Evolutionary conservation across 2,888 invertebrate genomes (phyloP).

Genomic region (Tetragonula carbonaria): DNA sequence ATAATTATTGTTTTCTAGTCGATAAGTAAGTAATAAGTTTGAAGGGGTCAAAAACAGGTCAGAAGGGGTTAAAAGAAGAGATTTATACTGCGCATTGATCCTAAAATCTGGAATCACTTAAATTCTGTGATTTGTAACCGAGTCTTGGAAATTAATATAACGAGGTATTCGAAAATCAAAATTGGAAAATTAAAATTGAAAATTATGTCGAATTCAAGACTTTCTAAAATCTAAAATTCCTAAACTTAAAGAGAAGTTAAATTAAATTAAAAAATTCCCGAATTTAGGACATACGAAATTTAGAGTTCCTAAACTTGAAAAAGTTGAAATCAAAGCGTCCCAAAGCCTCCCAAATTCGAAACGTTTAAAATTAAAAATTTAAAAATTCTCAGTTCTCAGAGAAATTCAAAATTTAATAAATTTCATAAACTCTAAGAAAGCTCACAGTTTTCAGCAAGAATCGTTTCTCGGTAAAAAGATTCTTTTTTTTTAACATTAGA

Average conservation of each 20-base stretch:
- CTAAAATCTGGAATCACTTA: background rate
- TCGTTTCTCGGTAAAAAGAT: background rate
- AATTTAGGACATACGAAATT: background rate
- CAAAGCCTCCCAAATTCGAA: no score
- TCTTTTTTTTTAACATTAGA: no score
- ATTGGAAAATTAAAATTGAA: no score
- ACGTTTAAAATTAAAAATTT: background rate
- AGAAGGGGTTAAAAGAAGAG: background rate
- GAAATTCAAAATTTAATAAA: background rate
- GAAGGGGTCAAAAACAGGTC: background rate
- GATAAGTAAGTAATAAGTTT: conserved; percentile 7
- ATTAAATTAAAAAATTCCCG: no score
- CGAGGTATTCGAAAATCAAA: no score
- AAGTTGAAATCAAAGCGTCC: no score
- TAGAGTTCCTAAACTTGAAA: background rate
- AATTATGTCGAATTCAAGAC: no score
- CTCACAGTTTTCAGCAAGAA: background rate
- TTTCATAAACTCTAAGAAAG: background rate
- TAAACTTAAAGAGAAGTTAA: background rate
- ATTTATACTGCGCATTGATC: background rate
- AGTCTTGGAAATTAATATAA: no score
- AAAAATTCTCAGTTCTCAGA: background rate
- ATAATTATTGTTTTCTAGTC: conserved; percentile 15
- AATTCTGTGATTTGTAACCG: background rate
- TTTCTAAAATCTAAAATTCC: background rate